These are phyloP conservation scores for Heteromormyrus szaboi DNA, from an alignment of 2,797 vertebrate species.

Conservation along the genomic window DNA sequence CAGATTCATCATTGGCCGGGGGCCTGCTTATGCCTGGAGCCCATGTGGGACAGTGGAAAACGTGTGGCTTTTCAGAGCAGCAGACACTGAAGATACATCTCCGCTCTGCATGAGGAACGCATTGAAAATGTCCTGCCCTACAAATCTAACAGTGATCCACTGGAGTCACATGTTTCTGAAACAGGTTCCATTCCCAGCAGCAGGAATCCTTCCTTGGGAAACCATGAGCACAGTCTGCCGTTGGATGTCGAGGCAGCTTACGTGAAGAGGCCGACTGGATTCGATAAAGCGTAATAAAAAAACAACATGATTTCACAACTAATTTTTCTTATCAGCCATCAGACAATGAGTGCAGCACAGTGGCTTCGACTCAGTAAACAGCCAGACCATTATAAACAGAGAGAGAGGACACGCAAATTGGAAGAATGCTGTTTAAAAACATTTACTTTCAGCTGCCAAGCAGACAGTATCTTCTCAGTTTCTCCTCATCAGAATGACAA, in stretches of 20 bases:
- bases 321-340: not conserved
- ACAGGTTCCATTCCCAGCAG: not conserved
- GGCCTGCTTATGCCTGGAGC: not conserved
- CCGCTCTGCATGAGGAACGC: not conserved
- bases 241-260: not conserved
- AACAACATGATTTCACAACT: constrained; percentile 17
- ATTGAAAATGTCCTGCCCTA: not conserved
- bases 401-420: constrained; percentile 38
- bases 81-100: not conserved
- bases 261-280: not conserved
- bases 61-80: not conserved
- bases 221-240: not conserved
- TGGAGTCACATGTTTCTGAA: not conserved
- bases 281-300: not conserved
- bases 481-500: constrained; percentile 22
- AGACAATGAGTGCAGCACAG: constrained; percentile 3
- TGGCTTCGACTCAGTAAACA: constrained; percentile 13
- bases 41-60: not conserved
- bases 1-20: not conserved
- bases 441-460: constrained; percentile 58
- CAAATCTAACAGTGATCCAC: not conserved
- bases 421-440: constrained; percentile 52
- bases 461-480: constrained; percentile 55
- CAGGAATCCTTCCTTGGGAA: not conserved
- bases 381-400: constrained; percentile 19